Base-by-base conservation (phyloP, 1,140 invertebrate genomes). In the Wiebesia pumilae region DNA sequence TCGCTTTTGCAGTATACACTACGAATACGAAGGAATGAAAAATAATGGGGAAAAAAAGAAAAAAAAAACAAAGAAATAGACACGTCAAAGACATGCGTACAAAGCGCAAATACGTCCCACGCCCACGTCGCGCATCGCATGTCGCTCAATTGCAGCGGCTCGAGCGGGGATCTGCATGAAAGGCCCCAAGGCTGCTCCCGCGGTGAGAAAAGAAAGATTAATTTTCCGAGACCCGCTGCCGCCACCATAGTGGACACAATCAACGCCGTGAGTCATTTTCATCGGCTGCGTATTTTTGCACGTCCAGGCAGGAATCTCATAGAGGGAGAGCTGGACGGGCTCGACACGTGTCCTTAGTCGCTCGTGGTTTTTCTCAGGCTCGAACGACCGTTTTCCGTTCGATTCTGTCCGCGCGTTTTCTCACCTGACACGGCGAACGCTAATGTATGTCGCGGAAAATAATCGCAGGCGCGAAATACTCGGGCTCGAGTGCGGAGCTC, bases 161-260 rank as follows among this genome's bases (percentile, higher is more conserved):
- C 33, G 62, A 65, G 62, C 51, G 6, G 7, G 14, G 33, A 82
- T 19, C 9, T 71, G 40, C 38, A 75, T 33, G 54, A 78, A 79
- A 80, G 65, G 54, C 35, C 30, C 67, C 84, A 85, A 85, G 79
- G 84, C 38, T 81, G 78, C 47, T 79, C 62, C 54, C 21, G 73
- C 82, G 67, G 84, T 81, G 84, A 86, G 84, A 86, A 86, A 81
- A 86, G 84, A 86, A 81, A 81, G 84, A 86, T 86, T 86, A 81
- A 81, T 81, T 86, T 81, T 75, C 84, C 79, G 67, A 19, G 47
- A 24, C 33, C 40, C 27, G n/a, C n/a, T n/a, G n/a, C n/a, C 65
- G 24, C 62, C 81, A 24, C 35, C 65, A 7, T 35, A 16, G 65
- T 30, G 43, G 47, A 35, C 47, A 73, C 81, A 73, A 73, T 77